Conservation (phyloP, 35 echinoderm and acorn worm species). For the Heliocidaris tuberculata region DNA sequence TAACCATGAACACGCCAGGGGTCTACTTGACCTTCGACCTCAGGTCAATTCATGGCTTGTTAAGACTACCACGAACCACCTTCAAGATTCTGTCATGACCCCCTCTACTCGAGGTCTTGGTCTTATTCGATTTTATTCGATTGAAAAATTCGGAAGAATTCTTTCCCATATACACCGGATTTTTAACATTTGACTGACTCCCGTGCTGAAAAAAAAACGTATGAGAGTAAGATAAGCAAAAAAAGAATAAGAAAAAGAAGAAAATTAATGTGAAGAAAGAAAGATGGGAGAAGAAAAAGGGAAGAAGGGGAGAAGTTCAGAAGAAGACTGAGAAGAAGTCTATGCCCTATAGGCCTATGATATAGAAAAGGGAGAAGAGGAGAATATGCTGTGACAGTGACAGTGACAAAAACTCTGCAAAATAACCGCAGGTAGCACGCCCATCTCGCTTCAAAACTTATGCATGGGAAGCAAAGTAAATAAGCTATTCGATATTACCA, state of each 20-base stretch:
- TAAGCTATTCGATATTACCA: too few species aligned
- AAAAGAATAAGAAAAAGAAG: neutral
- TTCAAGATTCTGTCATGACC: neutral
- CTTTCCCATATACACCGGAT: too few species aligned
- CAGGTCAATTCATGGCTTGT: neutral
- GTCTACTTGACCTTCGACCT: conserved; percentile 13
- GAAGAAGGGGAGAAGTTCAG: neutral
- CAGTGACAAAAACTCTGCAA: too few species aligned
- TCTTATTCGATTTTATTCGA: neutral
- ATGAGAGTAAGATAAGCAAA: neutral
- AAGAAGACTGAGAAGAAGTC: too few species aligned
- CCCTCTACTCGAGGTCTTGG: neutral
- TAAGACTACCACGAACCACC: neutral
- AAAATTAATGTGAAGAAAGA: neutral
- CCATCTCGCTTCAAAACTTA: too few species aligned
- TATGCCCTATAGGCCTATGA: too few species aligned
- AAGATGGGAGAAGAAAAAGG: neutral
- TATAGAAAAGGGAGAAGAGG: too few species aligned
- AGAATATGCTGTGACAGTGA: too few species aligned
- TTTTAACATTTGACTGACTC: too few species aligned
- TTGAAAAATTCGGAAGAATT: neutral
- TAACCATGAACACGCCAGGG: neutral
- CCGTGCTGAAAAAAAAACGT: neutral
- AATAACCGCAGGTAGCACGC: too few species aligned
- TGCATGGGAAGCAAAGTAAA: too few species aligned